Percentiles rank a stretch among this genome's conserved stretches.
Conservation (phyloP, 53 echinoderm and acorn worm genomes). For the Zoroaster sp. region DNA sequence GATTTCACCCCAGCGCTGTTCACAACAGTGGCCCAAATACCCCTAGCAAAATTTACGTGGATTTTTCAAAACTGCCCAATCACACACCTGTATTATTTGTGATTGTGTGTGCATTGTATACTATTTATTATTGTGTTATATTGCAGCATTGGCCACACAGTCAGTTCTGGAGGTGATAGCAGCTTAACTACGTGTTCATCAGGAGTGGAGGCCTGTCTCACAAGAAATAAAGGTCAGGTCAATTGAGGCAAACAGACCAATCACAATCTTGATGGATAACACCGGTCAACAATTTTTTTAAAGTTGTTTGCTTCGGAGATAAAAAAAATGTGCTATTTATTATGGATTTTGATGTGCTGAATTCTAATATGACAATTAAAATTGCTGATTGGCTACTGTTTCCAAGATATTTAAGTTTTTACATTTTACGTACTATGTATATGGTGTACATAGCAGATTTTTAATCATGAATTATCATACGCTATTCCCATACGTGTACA, state of each 20-base stretch:
- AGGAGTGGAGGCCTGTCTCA: background rate
- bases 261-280: background rate
- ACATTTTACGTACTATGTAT: no score
- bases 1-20: background rate
- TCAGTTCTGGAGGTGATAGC: background rate
- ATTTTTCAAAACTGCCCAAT: no score
- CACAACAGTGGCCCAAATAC: no score
- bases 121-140: background rate
- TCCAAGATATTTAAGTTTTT: background rate
- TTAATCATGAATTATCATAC: no score
- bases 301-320: background rate
- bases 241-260: background rate
- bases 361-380: background rate
- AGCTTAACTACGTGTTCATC: background rate
- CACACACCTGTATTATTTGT: no score
- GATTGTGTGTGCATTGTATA: background rate
- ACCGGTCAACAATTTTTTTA: background rate
- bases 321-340: no score
- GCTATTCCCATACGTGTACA: no score
- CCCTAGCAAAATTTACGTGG: no score
- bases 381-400: no score
- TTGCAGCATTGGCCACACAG: background rate
- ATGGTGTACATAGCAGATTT: no score
- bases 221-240: slow-evolving; percentile 1
- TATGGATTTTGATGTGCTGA: no score